Conservation (phyloP, 2,888 invertebrate species). For the Thymelicus acteon region DNA sequence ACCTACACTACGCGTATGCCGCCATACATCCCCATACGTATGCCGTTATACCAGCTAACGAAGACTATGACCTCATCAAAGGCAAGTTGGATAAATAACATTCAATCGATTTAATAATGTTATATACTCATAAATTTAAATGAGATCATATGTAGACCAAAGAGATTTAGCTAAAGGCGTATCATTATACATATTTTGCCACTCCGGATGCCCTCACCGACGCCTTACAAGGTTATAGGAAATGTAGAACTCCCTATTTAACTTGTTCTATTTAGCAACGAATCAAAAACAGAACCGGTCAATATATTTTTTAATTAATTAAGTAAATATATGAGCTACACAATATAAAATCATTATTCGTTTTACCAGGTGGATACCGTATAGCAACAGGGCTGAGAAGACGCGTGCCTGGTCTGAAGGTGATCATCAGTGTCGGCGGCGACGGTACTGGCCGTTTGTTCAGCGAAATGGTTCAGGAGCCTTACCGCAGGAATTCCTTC, state of each 20-base stretch:
- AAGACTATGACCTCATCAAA: slow-evolving; percentile 89
- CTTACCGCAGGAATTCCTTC: slow-evolving; percentile 83
- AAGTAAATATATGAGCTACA: neutral
- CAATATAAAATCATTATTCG: neutral
- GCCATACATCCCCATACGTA: slow-evolving; percentile 88
- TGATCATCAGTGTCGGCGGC: slow-evolving; percentile 90
- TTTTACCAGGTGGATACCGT: slow-evolving; percentile 87
- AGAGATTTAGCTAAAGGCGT: too few relatives aligned
- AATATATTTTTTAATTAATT: too few relatives aligned
- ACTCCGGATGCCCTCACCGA: too few relatives aligned
- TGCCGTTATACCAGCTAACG: slow-evolving; percentile 86
- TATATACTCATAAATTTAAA: too few relatives aligned
- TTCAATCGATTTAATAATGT: too few relatives aligned
- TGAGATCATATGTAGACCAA: too few relatives aligned
- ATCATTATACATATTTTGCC: too few relatives aligned
- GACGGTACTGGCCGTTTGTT: slow-evolving; percentile 86
- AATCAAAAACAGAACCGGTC: too few relatives aligned
- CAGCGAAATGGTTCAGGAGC: slow-evolving; percentile 85
- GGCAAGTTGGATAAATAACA: slow-evolving; percentile 67
- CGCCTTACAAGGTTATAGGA: too few relatives aligned
- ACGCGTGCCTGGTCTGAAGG: slow-evolving; percentile 87
- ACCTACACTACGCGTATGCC: slow-evolving; percentile 90
- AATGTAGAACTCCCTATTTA: too few relatives aligned
- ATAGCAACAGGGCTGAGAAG: slow-evolving; percentile 88
- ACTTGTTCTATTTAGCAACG: too few relatives aligned